Percentiles rank a stretch among this genome's conserved stretches.
These are phyloP conservation scores for Andrena flavipes DNA, from an alignment of 2,888 invertebrate genomes.

Conservation along the genomic window DNA sequence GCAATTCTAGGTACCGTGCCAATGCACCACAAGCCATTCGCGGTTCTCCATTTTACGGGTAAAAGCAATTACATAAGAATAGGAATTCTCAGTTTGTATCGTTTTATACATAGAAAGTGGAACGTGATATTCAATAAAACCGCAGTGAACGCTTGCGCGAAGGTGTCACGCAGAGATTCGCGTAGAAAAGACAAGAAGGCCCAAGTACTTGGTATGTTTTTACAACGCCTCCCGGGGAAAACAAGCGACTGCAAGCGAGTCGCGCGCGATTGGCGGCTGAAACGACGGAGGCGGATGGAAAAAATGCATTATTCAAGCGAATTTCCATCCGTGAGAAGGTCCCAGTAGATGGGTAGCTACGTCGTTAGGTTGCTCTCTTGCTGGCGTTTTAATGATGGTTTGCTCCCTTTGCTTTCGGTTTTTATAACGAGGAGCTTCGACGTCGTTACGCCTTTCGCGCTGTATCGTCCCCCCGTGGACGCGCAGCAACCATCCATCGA, in stretches of 20 bases:
- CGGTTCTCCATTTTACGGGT: conserved; percentile 19
- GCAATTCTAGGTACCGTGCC: conserved; percentile 57
- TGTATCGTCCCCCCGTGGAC: conserved; percentile 49
- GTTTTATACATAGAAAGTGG: neutral
- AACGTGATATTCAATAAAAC: neutral
- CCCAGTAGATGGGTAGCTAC: conserved; percentile 76
- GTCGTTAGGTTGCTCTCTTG: conserved; percentile 83
- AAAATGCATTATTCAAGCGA: conserved; percentile 81
- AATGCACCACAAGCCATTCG: conserved; percentile 31
- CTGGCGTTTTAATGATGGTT: conserved; percentile 76
- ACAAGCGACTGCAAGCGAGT: conserved; percentile 16
- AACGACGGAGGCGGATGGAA: conserved; percentile 57
- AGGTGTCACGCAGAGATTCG: neutral
- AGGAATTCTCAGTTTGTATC: neutral
- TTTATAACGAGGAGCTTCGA: conserved; percentile 72
- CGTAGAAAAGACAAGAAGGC: too few relatives aligned
- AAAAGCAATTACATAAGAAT: conserved; percentile 13
- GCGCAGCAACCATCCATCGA: conserved; percentile 45
- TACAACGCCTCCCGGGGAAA: neutral
- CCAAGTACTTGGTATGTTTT: neutral
- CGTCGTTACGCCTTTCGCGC: conserved; percentile 68
- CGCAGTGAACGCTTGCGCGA: neutral
- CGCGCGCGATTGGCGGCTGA: conserved; percentile 36
- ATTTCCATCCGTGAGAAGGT: conserved; percentile 82
- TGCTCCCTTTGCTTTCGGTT: conserved; percentile 74